These are phyloP conservation scores for Phataginus tricuspis DNA, from an alignment of 2,797 vertebrate genomes.

Conservation along the genomic window DNA sequence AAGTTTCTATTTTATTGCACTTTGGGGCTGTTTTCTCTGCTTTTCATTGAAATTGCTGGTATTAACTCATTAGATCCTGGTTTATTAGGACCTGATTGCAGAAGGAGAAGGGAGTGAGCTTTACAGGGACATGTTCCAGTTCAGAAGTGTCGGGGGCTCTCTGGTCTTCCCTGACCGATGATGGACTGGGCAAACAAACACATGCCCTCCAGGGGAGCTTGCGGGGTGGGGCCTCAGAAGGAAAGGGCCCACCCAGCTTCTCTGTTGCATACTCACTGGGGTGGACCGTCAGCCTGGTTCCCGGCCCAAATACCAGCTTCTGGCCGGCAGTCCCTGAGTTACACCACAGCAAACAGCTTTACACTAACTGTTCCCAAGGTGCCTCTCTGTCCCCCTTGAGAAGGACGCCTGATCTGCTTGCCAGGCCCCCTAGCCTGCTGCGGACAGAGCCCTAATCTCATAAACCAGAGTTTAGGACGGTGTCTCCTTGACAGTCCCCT, in stretches of 20 bases:
- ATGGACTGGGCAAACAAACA: background rate
- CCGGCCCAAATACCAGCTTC: slow-evolving; percentile 38
- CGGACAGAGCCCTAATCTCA: background rate
- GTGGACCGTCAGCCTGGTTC: slow-evolving; percentile 42
- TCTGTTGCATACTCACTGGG: background rate
- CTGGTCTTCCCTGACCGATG: background rate
- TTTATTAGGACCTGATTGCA: slow-evolving; percentile 32
- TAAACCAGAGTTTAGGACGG: background rate
- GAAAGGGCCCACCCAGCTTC: background rate
- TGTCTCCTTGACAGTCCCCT: background rate
- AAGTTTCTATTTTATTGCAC: slow-evolving; percentile 41
- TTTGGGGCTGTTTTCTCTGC: slow-evolving; percentile 28
- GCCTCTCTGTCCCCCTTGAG: background rate
- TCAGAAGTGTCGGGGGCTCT: background rate
- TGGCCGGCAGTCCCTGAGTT: fast-evolving
- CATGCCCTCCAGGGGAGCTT: background rate
- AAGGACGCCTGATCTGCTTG: background rate
- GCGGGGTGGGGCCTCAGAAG: background rate
- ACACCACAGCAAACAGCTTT: slow-evolving; percentile 45
- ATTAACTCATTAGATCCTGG: slow-evolving; percentile 31
- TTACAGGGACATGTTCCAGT: background rate
- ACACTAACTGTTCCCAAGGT: background rate
- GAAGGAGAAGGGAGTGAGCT: background rate
- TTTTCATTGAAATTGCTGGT: slow-evolving; percentile 35
- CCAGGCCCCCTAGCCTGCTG: background rate